A percentile compares a stretch with the other conserved stretches of the same genome.
Evolutionary conservation across 1,140 invertebrate species (phyloP).

Genomic region (Drosophila burlai): DNA sequence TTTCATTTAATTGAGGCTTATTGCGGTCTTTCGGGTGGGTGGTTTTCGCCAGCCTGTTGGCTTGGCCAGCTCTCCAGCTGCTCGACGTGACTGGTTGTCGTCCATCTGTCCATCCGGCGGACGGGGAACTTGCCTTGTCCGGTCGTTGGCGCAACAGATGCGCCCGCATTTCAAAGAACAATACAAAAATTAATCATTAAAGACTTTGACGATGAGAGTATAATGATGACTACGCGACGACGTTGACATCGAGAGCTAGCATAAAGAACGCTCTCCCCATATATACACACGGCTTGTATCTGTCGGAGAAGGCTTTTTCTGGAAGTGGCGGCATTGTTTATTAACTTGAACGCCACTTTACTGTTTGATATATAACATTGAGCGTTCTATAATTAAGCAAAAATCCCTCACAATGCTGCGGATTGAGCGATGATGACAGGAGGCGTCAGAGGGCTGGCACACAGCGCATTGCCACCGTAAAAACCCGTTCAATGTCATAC

Average conservation of each 20-base stretch:
- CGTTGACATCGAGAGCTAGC: slow-evolving; percentile 58
- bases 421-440: slow-evolving; percentile 37
- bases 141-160: slow-evolving; percentile 80
- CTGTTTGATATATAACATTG: slow-evolving; percentile 66
- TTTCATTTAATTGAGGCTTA: slow-evolving; percentile 78
- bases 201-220: slow-evolving; percentile 60
- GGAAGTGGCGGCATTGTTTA: slow-evolving; percentile 56
- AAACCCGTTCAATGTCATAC: slow-evolving; percentile 47
- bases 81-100: slow-evolving; percentile 20
- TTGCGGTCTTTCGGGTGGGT: slow-evolving; percentile 67
- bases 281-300: slow-evolving; percentile 35
- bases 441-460: slow-evolving; percentile 11
- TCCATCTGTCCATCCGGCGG: slow-evolving; percentile 17
- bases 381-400: slow-evolving; percentile 58
- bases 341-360: slow-evolving; percentile 60
- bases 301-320: slow-evolving; percentile 49
- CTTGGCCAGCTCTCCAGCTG: slow-evolving; percentile 58
- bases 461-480: slow-evolving; percentile 52
- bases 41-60: slow-evolving; percentile 45
- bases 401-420: slow-evolving; percentile 47
- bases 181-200: slow-evolving; percentile 78
- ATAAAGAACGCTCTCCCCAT: slow-evolving; percentile 44
- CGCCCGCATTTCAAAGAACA: slow-evolving; percentile 71
- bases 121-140: slow-evolving; percentile 45
- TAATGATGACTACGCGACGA: slow-evolving; percentile 44